phyloP scores from a whole-genome alignment of 2,113 vertebrate species.

The Cisticola juncidis region DNA sequence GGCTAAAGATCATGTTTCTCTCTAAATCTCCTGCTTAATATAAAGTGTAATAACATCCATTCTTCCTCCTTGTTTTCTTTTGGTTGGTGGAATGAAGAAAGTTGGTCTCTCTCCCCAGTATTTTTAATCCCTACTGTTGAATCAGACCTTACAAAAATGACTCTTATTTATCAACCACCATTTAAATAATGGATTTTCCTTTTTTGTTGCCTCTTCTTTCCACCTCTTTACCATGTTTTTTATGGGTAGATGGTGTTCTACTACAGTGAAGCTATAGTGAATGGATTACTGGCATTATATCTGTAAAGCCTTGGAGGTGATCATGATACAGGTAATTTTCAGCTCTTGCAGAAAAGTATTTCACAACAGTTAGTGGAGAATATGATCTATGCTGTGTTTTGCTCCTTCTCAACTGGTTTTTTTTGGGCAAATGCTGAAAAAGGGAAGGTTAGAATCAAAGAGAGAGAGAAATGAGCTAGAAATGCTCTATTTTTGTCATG shows the following conservation, averaged over 20 bases:
- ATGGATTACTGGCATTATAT: neutral
- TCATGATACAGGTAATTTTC: neutral
- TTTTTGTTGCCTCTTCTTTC: neutral
- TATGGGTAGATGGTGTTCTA: neutral
- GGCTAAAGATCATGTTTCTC: neutral
- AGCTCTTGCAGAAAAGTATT: neutral
- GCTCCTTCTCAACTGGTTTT: neutral
- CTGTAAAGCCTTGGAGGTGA: neutral
- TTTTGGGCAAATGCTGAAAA: neutral
- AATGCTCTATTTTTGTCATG: slow-evolving; percentile 47
- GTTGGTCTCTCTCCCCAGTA: rapidly evolving
- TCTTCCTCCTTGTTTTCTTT: neutral
- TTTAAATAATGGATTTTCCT: neutral
- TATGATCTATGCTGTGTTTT: neutral
- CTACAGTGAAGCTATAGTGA: neutral
- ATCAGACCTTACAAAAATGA: neutral
- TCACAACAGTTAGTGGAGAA: neutral
- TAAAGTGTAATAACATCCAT: neutral
- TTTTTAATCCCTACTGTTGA: neutral
- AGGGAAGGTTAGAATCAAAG: neutral
- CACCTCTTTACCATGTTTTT: neutral
- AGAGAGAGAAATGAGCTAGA: neutral
- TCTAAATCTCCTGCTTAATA: neutral
- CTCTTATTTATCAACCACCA: neutral
- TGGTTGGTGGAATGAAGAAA: neutral